Evolutionary conservation across 2,888 invertebrate genomes (phyloP), one percentile per base, ranked within the genome.

Genomic region (Tetragonula carbonaria): DNA sequence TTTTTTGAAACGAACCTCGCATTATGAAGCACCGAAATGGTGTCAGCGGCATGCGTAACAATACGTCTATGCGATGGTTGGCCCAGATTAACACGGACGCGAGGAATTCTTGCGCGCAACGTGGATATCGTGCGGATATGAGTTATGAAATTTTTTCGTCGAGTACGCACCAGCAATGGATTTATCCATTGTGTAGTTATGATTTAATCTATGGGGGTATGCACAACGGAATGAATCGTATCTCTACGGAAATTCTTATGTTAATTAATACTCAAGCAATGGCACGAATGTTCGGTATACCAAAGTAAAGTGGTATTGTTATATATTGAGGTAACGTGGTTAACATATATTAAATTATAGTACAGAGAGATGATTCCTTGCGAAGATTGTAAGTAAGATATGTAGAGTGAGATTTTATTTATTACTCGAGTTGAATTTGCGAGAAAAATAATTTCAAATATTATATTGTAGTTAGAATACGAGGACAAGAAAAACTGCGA

Each of bases 41-140:
- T 80, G 78, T 78, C 85, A 84, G 33, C 59, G 14, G 62, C 73
- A 70, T 78, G 78, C 78, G 84, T 80, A 84, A 86, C 85, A 84
- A 84, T 86, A 78, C 84, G 68, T 57, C 65, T 57, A 70, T 55
- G 57, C 57, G 67, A 71, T 21, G 78, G 53, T 72, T 79, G 84
- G 77, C 81, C 79, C 79, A 85, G 84, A 84, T 86, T 86, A 65
- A 63, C 74, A 33, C 14, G 81, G 51, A 81, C 74, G 80, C 77
- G 65, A 80, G 74, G 67, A 83, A 76, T 80, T 79, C 74, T 57
- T 72, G 13, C 23, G 45, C 75, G 50, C 8, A 18, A 38, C 62
- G 14, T 38, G 65, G 55, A 70, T 57, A 72, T 63, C 73, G 18
- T 50, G 50, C 16, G 33, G 50, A n/a, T 62, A 51, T 33, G 18